Evolutionary conservation across 2,113 vertebrate genomes (phyloP), one percentile per base, ranked within the genome.

Genomic region (Amblyornis subalaris): DNA sequence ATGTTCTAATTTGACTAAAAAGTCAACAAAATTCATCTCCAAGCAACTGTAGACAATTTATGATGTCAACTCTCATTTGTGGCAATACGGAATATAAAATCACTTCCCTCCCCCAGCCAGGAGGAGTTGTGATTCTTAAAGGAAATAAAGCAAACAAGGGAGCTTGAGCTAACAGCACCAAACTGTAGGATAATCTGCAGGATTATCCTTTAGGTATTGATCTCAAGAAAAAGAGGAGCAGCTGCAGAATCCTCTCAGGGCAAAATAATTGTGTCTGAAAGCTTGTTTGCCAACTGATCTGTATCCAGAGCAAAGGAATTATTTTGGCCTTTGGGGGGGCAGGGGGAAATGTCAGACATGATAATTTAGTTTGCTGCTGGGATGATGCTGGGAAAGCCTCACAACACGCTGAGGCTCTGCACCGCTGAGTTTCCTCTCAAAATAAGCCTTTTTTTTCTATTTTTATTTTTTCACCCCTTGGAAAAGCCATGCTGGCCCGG

Each of bases 151-250:
- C 84, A 80, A 89, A 87, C n/a, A 42, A 72, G 83, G 50, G 60
- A 75, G 48, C 70, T 91, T 24, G 93, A 79, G 91, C 61, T 64
- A 60, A 87, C 81, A 48, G 40, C 51, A 74, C 53, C 88, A 65
- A 91, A 87, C 92, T 88, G 89, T 3, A 33, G 87, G 93, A 75
- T 91, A 88, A 96, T 89, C 93, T 94, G 90, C 45, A 79, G 93
- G 96, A 95, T 95, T 96, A 94, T 85, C 88, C 96, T 94, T 51
- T 64, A 72, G 93, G 87, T 94, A 96, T 91, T 93, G 92, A 93
- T 88, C 90, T 79, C 80, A 19, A 81, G 89, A 38, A 86, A 94
- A 90, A 93, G 94, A 93, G 86, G 70, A 94, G 84, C 91, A 96
- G 96, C 89, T 95, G 91, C 93, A 87, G 95, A 85, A 89, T 91